These are phyloP conservation scores for Bolborhynchus lineola DNA, from an alignment of 2,113 vertebrate species.

Conservation along the genomic window DNA sequence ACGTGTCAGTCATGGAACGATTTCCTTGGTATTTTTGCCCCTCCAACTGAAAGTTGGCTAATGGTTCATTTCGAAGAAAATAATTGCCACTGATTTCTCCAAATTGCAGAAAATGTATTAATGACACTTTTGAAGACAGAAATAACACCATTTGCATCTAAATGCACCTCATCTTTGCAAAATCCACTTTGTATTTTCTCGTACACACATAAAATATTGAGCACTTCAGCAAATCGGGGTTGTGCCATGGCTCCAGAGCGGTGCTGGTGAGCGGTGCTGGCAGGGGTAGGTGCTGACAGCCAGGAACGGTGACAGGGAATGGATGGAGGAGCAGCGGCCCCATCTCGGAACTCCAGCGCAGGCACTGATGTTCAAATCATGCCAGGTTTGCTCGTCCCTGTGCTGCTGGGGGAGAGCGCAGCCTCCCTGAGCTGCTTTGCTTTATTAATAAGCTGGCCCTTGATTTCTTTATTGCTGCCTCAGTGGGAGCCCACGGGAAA, in stretches of 20 bases:
- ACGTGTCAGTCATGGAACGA: neutral
- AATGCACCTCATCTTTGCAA: constrained; percentile 55
- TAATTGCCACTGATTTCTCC: constrained; percentile 65
- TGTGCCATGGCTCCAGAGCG: neutral
- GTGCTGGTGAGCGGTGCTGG: neutral
- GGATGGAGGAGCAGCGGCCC: neutral
- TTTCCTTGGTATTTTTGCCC: neutral
- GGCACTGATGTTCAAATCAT: rapidly evolving
- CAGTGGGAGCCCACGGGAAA: neutral
- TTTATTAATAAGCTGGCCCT: neutral
- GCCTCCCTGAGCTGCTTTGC: neutral
- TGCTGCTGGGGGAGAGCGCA: rapidly evolving
- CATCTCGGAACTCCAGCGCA: rapidly evolving
- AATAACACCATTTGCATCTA: constrained; percentile 71
- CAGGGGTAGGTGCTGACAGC: neutral
- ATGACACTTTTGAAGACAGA: constrained; percentile 56
- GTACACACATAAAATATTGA: neutral
- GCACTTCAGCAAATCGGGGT: neutral
- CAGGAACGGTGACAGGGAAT: neutral
- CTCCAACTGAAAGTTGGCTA: constrained; percentile 36
- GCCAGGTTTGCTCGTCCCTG: rapidly evolving
- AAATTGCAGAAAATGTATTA: constrained; percentile 68
- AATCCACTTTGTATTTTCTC: constrained; percentile 33
- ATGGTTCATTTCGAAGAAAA: constrained; percentile 45
- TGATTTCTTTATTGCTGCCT: neutral